A percentile compares a stretch with the other conserved stretches of the same genome.
These are phyloP conservation scores for Ageneiosus marmoratus DNA, from an alignment of 2,113 vertebrate species.

Conservation along the genomic window DNA sequence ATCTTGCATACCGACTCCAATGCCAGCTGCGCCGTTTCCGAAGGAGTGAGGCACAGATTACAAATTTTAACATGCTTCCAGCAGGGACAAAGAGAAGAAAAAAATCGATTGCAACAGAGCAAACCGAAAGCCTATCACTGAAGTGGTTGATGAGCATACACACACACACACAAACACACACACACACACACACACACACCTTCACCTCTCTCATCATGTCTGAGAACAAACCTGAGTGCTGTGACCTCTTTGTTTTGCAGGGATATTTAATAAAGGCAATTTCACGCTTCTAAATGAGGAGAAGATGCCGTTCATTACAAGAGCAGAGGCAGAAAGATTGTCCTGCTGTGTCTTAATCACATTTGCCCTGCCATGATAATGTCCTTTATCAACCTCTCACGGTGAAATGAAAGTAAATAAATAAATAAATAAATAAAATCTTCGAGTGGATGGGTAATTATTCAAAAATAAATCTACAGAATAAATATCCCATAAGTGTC, in stretches of 20 bases:
- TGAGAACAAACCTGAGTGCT: neutral
- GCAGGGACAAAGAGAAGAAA: constrained; percentile 5
- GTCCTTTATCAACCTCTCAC: constrained; percentile 55
- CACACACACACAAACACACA: neutral
- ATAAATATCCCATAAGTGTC: neutral
- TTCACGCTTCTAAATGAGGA: constrained; percentile 66
- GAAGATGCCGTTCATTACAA: constrained; percentile 70
- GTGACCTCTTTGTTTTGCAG: constrained; percentile 63
- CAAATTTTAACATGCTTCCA: neutral
- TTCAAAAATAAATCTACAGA: neutral
- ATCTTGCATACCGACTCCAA: too few relatives aligned
- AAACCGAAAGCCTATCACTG: neutral
- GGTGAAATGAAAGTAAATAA: neutral
- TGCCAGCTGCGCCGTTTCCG: neutral
- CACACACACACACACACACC: neutral
- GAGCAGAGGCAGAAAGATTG: constrained; percentile 45
- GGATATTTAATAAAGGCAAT: constrained; percentile 70
- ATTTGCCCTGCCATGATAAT: constrained; percentile 68
- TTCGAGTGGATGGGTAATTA: neutral
- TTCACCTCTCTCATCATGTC: neutral
- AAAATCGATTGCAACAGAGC: neutral
- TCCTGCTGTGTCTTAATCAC: constrained; percentile 67
- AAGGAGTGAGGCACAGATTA: neutral
- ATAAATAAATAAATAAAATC: neutral
- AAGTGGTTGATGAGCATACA: neutral